Evolutionary conservation across 2,888 invertebrate genomes (phyloP), one percentile per base, ranked within the genome.

Genomic region (Platycheirus rosarum): DNA sequence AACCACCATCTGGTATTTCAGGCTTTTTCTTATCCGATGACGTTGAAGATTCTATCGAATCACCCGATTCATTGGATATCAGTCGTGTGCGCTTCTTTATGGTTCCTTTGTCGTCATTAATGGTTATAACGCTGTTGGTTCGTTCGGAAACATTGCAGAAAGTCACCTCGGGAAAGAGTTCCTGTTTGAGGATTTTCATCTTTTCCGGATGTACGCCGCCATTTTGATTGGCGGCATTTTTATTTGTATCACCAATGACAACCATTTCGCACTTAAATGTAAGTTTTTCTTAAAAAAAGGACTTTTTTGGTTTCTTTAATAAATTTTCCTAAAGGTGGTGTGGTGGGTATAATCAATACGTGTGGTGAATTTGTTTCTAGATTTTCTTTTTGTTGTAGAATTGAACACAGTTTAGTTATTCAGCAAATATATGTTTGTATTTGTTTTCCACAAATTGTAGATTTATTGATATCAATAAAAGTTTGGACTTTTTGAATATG

Each of bases 1-100:
- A 91, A 14, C 91, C 91, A 11, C 91, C 91, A 82, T 91, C 91
- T 0, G 91, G 91, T 80, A 91, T 91, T 85, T 88, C 88, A 18
- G 89, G 88, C 53, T 89, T 87, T 84, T 90, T 91, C 84, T 89
- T 90, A 16, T 89, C 88, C 11, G 88, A 88, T 20, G 87, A 87
- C n/a, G 85, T 85, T 13, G 91, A 57, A 11, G 57, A 90, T 49
- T 88, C 88, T 7, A 90, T 89, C 1, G 91, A 91, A 55, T 90
- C 90, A 0, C 88, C 89, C 14, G 90, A 89, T 48, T 88, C 89
- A 55, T 89, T 89, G 6, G 90, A 89, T 84, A 89, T 89, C 11
- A 90, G 84, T 35, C 90, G 88, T 57, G 85, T 90, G 0, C 89
- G 87, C 44, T 87, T 88, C 35, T 86, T 85, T 7, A 71, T 66